These are phyloP conservation scores for Phaonia tiefii DNA, from an alignment of 2,888 invertebrate species.

Conservation along the genomic window DNA sequence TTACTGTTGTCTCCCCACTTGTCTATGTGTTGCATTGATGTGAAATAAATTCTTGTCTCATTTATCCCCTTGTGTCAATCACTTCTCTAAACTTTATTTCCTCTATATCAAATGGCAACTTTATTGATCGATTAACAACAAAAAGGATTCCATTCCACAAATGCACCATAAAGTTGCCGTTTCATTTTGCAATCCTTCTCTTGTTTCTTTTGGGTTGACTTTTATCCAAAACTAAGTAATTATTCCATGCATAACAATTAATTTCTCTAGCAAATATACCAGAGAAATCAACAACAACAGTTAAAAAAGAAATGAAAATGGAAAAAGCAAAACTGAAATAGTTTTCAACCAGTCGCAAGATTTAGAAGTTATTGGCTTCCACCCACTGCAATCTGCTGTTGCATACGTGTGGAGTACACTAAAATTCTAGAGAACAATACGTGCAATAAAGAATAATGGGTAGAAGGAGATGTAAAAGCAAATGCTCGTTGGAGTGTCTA, in stretches of 20 bases:
- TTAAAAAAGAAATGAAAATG: background rate
- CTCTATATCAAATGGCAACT: too few relatives aligned
- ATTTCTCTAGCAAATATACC: constrained; percentile 57
- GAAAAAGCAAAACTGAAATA: constrained; percentile 40
- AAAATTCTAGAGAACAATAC: constrained; percentile 25
- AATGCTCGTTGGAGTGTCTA: constrained; percentile 61
- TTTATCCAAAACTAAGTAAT: constrained; percentile 49
- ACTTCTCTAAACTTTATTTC: too few relatives aligned
- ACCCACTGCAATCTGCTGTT: too few relatives aligned
- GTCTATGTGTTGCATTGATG: too few relatives aligned
- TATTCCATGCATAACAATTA: constrained; percentile 68
- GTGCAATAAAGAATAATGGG: too few relatives aligned
- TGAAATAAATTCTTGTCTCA: too few relatives aligned
- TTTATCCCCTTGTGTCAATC: too few relatives aligned
- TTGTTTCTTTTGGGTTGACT: constrained; percentile 26
- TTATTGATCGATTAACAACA: too few relatives aligned
- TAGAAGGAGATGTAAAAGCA: background rate
- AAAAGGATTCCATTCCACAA: too few relatives aligned
- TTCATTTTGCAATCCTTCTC: constrained; percentile 17
- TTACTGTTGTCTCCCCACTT: too few relatives aligned
- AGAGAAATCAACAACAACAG: constrained; percentile 18
- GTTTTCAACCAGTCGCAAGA: background rate
- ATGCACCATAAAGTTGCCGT: background rate
- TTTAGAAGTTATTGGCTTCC: too few relatives aligned
- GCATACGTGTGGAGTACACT: too few relatives aligned